Conservation (phyloP, 2,888 invertebrate species). For the Linyphia triangularis region DNA sequence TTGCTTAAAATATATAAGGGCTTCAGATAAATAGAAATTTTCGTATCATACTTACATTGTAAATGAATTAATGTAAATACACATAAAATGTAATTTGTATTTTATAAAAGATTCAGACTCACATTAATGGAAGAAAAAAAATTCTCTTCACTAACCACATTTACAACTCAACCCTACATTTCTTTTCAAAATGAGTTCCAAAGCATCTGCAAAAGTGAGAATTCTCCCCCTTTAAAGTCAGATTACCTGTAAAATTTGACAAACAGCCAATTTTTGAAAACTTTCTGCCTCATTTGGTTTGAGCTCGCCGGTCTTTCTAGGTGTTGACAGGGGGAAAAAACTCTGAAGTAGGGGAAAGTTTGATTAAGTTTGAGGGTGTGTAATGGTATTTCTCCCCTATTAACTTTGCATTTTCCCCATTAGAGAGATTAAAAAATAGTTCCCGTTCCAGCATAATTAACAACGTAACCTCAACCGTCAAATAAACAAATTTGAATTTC, state of each 20-base stretch:
- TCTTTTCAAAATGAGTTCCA: not conserved
- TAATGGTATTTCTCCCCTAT: constrained; percentile 61
- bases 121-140: too few relatives aligned
- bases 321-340: not conserved
- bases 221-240: not conserved
- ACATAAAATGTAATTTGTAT: too few relatives aligned
- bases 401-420: constrained; percentile 55
- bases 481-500: constrained; percentile 43
- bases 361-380: constrained; percentile 50
- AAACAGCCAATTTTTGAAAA: constrained; percentile 2
- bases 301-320: not conserved
- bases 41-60: too few relatives aligned
- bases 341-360: constrained; percentile 17
- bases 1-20: too few relatives aligned
- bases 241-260: constrained; percentile 18
- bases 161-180: not conserved
- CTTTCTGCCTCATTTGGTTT: not conserved
- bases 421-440: constrained; percentile 53
- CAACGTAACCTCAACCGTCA: not conserved
- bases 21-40: too few relatives aligned
- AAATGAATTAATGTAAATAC: too few relatives aligned
- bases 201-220: not conserved
- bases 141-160: not conserved
- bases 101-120: too few relatives aligned
- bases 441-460: constrained; percentile 55